These are phyloP conservation scores for Agrenia bidenticulata DNA, from an alignment of 2,888 invertebrate species.

Conservation along the genomic window DNA sequence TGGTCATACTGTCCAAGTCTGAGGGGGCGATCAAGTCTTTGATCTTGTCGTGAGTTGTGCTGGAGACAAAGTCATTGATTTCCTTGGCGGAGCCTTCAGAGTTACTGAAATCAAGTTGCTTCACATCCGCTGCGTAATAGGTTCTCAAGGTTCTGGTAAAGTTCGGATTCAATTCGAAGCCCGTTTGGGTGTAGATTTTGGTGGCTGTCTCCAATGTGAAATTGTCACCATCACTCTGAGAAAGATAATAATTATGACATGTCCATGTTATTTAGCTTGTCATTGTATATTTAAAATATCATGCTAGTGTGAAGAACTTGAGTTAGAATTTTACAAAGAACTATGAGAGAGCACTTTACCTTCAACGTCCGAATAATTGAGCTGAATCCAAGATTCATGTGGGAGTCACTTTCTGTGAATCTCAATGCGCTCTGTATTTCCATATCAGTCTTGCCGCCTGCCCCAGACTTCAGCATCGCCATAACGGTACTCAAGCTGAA, in stretches of 20 bases:
- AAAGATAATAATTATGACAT: neutral
- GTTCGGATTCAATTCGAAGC: slow-evolving; percentile 41
- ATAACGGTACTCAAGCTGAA: slow-evolving; percentile 47
- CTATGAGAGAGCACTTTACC: slow-evolving; percentile 14
- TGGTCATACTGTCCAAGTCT: slow-evolving; percentile 52
- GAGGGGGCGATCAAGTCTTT: slow-evolving; percentile 56
- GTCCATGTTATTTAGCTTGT: neutral
- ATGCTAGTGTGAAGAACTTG: neutral
- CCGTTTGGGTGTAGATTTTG: slow-evolving; percentile 53
- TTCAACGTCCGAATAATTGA: slow-evolving; percentile 33
- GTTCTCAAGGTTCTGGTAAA: slow-evolving; percentile 46
- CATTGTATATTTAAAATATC: neutral
- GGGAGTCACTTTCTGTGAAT: slow-evolving; percentile 32
- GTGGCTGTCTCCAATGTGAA: slow-evolving; percentile 54
- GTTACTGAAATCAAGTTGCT: slow-evolving; percentile 53
- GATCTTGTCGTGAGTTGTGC: slow-evolving; percentile 58
- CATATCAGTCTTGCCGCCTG: slow-evolving; percentile 37
- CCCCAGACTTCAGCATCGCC: slow-evolving; percentile 51
- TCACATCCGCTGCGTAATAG: slow-evolving; percentile 51
- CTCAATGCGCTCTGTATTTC: slow-evolving; percentile 36
- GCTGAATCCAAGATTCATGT: slow-evolving; percentile 40
- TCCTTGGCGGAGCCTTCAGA: slow-evolving; percentile 53
- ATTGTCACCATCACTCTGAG: slow-evolving; percentile 39
- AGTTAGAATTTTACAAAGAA: too few relatives aligned
- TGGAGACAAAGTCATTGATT: slow-evolving; percentile 60